Conservation (phyloP, 2,797 vertebrate genomes). For the Chaetodon trifasciatus region DNA sequence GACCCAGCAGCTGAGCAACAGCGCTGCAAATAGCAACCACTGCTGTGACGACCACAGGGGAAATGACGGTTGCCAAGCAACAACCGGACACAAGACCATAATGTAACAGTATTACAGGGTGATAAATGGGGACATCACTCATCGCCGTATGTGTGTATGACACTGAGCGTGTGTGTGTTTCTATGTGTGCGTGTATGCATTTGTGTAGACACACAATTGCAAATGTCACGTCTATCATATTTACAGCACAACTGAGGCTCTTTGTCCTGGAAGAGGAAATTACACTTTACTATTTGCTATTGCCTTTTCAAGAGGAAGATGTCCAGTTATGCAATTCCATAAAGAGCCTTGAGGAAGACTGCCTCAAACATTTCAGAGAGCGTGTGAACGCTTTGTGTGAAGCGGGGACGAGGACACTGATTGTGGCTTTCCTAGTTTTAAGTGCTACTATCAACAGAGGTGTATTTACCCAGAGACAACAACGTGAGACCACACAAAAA, state of each 20-base stretch:
- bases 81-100: slow-evolving; percentile 62
- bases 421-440: not conserved
- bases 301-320: slow-evolving; percentile 57
- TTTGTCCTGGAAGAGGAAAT: slow-evolving; percentile 50
- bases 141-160: slow-evolving; percentile 5
- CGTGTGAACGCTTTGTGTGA: not conserved
- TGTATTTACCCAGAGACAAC: not conserved
- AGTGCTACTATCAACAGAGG: not conserved
- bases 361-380: slow-evolving; percentile 26
- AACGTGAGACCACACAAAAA: not conserved
- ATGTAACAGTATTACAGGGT: slow-evolving; percentile 60
- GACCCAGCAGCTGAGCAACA: slow-evolving; percentile 68
- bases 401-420: not conserved
- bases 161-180: not conserved
- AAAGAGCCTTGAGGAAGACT: slow-evolving; percentile 6
- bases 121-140: slow-evolving; percentile 61
- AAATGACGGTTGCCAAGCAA: slow-evolving; percentile 81
- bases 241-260: slow-evolving; percentile 2
- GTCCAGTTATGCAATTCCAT: slow-evolving; percentile 52
- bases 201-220: slow-evolving; percentile 9
- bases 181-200: not conserved
- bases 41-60: slow-evolving; percentile 76
- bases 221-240: slow-evolving; percentile 25
- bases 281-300: slow-evolving; percentile 65
- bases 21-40: slow-evolving; percentile 77